phyloP scores from a whole-genome alignment of 2,113 vertebrate species.

The Microcebus murinus region DNA sequence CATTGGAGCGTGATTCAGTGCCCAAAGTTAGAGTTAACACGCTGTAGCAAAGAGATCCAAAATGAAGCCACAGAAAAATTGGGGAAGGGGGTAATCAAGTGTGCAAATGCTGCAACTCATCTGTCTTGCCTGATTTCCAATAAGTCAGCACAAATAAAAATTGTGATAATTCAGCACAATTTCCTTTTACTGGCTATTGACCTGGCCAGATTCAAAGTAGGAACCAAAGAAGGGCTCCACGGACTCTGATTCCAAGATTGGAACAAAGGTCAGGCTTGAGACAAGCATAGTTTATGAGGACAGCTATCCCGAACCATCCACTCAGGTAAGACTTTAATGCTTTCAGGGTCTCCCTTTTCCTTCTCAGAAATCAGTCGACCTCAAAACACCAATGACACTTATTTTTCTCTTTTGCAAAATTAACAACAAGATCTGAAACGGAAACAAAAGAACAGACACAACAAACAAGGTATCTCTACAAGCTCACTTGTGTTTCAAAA shows the following conservation, averaged over 20 bases:
- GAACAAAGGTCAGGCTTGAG: constrained; percentile 62
- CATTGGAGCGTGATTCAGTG: constrained; percentile 72
- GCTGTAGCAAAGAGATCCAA: constrained; percentile 74
- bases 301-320: background rate
- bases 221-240: constrained; percentile 61
- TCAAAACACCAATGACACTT: background rate
- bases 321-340: constrained; percentile 25
- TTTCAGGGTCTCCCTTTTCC: background rate
- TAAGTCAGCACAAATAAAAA: constrained; percentile 71
- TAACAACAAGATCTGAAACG: background rate
- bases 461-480: background rate
- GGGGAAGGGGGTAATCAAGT: constrained; percentile 58
- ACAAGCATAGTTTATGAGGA: constrained; percentile 43
- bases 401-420: constrained; percentile 28
- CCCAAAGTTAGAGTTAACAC: constrained; percentile 61
- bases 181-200: constrained; percentile 78
- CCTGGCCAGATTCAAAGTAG: constrained; percentile 71
- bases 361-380: constrained; percentile 11
- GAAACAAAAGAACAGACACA: background rate
- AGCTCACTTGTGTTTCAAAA: background rate
- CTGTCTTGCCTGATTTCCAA: constrained; percentile 73
- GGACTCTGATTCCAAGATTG: constrained; percentile 56
- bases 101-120: constrained; percentile 73
- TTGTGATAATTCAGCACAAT: constrained; percentile 83
- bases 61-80: constrained; percentile 71